Percentiles rank a stretch among this genome's conserved stretches.
Evolutionary conservation across 2,888 invertebrate genomes (phyloP).

Genomic region (Eustalomyia histrio): DNA sequence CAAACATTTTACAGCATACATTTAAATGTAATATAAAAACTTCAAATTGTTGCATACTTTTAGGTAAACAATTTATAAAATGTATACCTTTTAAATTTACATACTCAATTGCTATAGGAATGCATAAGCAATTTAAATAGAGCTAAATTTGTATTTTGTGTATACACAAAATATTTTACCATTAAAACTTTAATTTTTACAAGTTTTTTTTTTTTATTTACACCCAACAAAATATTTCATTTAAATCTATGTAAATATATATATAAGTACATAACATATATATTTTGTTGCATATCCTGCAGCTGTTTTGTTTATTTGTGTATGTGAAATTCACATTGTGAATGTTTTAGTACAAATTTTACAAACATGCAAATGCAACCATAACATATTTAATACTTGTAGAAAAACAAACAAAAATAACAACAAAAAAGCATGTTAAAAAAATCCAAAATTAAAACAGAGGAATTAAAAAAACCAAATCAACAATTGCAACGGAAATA

Average conservation of each 20-base stretch:
- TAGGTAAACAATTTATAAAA: neutral
- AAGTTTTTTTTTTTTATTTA: neutral
- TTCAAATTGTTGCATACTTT: slow-evolving; percentile 3
- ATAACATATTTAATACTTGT: slow-evolving; percentile 55
- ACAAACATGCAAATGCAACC: slow-evolving; percentile 41
- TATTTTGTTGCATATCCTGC: slow-evolving; percentile 29
- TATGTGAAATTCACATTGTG: neutral
- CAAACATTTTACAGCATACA: neutral
- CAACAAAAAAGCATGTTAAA: neutral
- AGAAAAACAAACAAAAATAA: slow-evolving; percentile 15
- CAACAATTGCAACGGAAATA: slow-evolving; percentile 47
- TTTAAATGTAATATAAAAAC: neutral
- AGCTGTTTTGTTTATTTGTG: slow-evolving; percentile 23
- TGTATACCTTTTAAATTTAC: neutral
- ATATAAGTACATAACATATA: too few relatives aligned
- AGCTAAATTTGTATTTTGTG: neutral
- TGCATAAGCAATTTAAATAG: neutral
- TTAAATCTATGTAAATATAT: slow-evolving; percentile 7
- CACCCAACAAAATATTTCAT: neutral
- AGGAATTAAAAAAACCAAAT: slow-evolving; percentile 14
- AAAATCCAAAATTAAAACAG: slow-evolving; percentile 25
- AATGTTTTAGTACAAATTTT: slow-evolving; percentile 3
- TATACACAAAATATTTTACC: neutral
- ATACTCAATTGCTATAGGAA: neutral
- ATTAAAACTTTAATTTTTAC: neutral